Evolutionary conservation across 2,888 invertebrate genomes (phyloP).

Genomic region (Himalopsyche kuldschensis): DNA sequence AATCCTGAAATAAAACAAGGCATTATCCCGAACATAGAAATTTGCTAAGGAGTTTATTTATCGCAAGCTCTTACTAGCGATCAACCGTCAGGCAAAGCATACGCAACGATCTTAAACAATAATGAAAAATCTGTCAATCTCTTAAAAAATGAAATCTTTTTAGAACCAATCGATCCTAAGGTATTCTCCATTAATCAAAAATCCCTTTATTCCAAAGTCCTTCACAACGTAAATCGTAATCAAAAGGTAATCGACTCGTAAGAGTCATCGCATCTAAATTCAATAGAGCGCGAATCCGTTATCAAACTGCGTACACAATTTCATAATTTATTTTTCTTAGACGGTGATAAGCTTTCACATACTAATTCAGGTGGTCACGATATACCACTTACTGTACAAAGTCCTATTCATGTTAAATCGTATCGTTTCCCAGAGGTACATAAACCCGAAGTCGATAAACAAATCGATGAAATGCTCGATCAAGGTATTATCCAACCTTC

Average conservation of each 20-base stretch:
- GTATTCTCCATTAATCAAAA: too few species aligned
- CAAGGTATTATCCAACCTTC: not conserved
- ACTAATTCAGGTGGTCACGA: not conserved
- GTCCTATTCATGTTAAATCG: not conserved
- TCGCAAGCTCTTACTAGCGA: too few species aligned
- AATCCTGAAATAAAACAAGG: not conserved
- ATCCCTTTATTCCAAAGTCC: too few species aligned
- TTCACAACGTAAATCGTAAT: too few species aligned
- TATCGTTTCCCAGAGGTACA: not conserved
- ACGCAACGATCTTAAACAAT: too few species aligned
- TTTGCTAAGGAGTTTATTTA: not conserved
- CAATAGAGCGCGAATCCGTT: not conserved
- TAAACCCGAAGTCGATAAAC: not conserved
- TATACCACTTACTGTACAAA: not conserved
- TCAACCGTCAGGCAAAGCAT: too few species aligned
- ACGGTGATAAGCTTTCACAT: not conserved
- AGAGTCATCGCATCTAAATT: not conserved
- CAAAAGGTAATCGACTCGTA: too few species aligned
- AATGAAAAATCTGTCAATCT: too few species aligned
- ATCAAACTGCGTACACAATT: not conserved
- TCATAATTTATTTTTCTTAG: not conserved
- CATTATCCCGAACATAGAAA: not conserved
- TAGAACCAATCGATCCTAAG: too few species aligned
- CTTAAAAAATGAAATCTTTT: too few species aligned
- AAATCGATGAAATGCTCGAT: not conserved